Percentiles rank a stretch among this genome's conserved stretches.
phyloP scores from a whole-genome alignment of 1,140 invertebrate genomes.

The Eumeta japonica region DNA sequence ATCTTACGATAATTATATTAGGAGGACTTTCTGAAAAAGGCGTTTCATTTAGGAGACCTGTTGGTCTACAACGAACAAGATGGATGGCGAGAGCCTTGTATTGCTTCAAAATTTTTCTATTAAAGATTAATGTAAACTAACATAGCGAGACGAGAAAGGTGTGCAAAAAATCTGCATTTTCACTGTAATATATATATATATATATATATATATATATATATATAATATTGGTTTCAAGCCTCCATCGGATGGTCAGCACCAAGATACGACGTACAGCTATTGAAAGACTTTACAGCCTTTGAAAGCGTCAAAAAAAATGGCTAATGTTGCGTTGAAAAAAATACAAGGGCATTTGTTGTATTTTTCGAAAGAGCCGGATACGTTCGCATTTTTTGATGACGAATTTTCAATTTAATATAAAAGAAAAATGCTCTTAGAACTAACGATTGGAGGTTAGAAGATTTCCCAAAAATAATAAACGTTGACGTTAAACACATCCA shows the following conservation, averaged over 20 bases:
- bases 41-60: slow-evolving; percentile 24
- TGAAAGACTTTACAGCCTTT: slow-evolving; percentile 18
- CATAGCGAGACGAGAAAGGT: slow-evolving; percentile 17
- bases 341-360: slow-evolving; percentile 26
- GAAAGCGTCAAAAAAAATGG: slow-evolving; percentile 16
- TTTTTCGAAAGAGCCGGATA: slow-evolving; percentile 16
- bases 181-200: too few species aligned
- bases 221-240: slow-evolving; percentile 22
- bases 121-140: slow-evolving; percentile 24
- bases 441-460: slow-evolving; percentile 9
- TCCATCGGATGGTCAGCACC: slow-evolving; percentile 14
- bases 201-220: slow-evolving; percentile 19
- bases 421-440: slow-evolving; percentile 14
- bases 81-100: slow-evolving; percentile 44
- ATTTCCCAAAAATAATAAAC: slow-evolving; percentile 9
- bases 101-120: slow-evolving; percentile 34
- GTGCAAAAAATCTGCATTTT: slow-evolving; percentile 20
- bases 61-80: slow-evolving; percentile 18
- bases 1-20: slow-evolving; percentile 17
- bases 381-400: slow-evolving; percentile 27
- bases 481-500: slow-evolving; percentile 8
- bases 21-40: slow-evolving; percentile 18
- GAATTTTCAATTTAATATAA: slow-evolving; percentile 16
- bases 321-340: slow-evolving; percentile 18
- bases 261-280: slow-evolving; percentile 20